Percentiles rank a stretch among this genome's conserved stretches.
phyloP scores from a whole-genome alignment of 2,797 vertebrate genomes.

The Gymnoscopelus microlampas region DNA sequence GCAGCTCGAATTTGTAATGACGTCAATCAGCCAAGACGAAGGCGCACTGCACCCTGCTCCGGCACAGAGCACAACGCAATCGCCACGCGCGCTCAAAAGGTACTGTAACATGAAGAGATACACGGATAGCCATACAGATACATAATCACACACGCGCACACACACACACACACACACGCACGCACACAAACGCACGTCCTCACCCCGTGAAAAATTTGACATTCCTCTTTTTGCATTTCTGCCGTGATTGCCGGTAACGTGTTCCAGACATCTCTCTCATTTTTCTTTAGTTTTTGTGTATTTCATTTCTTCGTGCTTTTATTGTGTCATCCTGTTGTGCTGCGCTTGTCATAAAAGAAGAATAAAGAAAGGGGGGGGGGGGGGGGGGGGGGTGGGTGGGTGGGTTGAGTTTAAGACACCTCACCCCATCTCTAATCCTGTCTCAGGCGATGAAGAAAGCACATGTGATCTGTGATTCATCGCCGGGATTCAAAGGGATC shows the following conservation, averaged over 20 bases:
- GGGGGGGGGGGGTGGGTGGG: not conserved
- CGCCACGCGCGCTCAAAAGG: not conserved
- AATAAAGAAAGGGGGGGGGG: conserved; percentile 12
- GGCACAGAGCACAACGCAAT: not conserved
- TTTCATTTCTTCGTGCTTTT: conserved; percentile 35
- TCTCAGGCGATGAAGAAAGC: conserved; percentile 51
- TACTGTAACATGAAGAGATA: too few relatives aligned
- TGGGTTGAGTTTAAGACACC: conserved; percentile 9
- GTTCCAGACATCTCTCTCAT: conserved; percentile 36
- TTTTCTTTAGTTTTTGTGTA: conserved; percentile 19
- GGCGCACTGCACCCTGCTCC: not conserved
- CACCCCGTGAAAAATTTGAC: conserved; percentile 23
- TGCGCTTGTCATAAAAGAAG: conserved; percentile 46
- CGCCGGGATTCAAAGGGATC: conserved; percentile 53
- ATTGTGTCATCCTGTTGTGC: conserved; percentile 48
- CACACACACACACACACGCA: conserved; percentile 1
- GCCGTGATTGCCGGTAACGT: conserved; percentile 26
- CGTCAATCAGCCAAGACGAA: conserved; percentile 3
- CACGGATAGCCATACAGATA: too few relatives aligned
- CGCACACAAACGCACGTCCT: not conserved
- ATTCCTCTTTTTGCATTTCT: conserved; percentile 16
- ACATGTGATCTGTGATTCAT: conserved; percentile 55
- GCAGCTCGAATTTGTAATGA: not conserved
- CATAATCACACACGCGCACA: not conserved
- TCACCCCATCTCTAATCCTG: conserved; percentile 52